A percentile compares a stretch with the other conserved stretches of the same genome.
Evolutionary conservation across 2,113 vertebrate genomes (phyloP).

Genomic region (Ascaphus truei): DNA sequence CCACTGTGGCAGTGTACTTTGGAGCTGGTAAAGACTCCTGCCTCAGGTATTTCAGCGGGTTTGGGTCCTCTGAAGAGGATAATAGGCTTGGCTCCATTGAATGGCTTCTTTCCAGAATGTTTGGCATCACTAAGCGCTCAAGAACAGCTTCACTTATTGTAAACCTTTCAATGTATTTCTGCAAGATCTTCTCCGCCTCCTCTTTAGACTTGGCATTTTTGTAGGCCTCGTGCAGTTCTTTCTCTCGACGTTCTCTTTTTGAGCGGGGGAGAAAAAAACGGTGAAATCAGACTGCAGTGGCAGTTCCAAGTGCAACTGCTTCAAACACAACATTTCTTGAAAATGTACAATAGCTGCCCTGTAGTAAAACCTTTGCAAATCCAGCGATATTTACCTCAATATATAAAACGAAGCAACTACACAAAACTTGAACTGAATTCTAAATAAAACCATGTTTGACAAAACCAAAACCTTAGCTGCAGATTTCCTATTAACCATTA

Average conservation of each 20-base stretch:
- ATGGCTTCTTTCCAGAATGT: slow-evolving; percentile 88
- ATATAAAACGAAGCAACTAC: neutral
- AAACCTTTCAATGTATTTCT: slow-evolving; percentile 90
- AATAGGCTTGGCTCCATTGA: slow-evolving; percentile 78
- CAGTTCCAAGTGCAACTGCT: neutral
- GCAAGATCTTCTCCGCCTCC: slow-evolving; percentile 82
- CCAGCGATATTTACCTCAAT: neutral
- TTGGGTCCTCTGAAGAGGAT: slow-evolving; percentile 63
- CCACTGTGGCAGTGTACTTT: slow-evolving; percentile 88
- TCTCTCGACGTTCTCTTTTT: slow-evolving; percentile 83
- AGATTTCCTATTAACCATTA: too few species aligned
- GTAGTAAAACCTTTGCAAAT: too few species aligned
- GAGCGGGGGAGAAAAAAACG: slow-evolving; percentile 25
- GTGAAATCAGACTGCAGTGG: neutral
- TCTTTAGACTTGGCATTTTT: slow-evolving; percentile 75
- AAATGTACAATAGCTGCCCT: neutral
- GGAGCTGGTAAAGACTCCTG: slow-evolving; percentile 86
- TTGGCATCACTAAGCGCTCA: slow-evolving; percentile 87
- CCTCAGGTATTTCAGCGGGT: slow-evolving; percentile 81
- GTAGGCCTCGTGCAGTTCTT: slow-evolving; percentile 82
- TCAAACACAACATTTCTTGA: neutral
- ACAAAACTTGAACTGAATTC: too few species aligned
- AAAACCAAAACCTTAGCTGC: too few species aligned
- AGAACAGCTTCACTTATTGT: slow-evolving; percentile 91
- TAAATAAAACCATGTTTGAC: too few species aligned